Evolutionary conservation across 2,113 vertebrate genomes (phyloP), one percentile per base, ranked within the genome.

Genomic region (Solea solea): DNA sequence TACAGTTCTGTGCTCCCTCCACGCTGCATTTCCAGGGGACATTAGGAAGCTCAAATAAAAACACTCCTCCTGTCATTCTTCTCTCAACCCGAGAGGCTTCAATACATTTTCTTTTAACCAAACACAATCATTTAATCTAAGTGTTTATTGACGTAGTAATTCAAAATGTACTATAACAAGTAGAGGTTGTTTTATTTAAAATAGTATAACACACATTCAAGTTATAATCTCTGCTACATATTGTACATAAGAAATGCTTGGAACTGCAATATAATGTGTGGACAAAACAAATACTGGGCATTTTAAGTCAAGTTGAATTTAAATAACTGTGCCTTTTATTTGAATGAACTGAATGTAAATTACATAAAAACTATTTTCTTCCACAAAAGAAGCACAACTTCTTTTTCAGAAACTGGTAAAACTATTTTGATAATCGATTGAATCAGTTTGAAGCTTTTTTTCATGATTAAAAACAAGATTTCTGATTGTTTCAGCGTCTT

Each of bases 11-110:
- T 80, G 69, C 49, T 72, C 63, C 71, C 49, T 72, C 63, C 71
- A 83, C 68, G 77, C 62, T 56, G 64, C 80, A 76, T 81, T 89
- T 84, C 72, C 64, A 70, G 69, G 74, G 74, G 84, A 83, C 67
- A 72, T 80, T 86, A 55, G 57, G 61, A 63, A 59, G 59, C 74
- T 69, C 21, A 21, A 57, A 50, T 87, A 81, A 53, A 70, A 81
- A 75, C 40, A 25, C 62, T 11, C 51, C 57, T 56, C 42, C 60
- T 40, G 51, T 74, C 55, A 28, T 65, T 78, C 48, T 65, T 15
- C 40, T 63, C 51, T 51, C 21, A 74, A 59, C 59, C 64, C 9
- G 10, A 55, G n/a, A 13, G 51, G 39, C 57, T 55, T 28, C 49
- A 58, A 41, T 46, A 12, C 39, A 56, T 15, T n/a, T n/a, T n/a